These are phyloP conservation scores for Maccullochella peelii DNA, from an alignment of 2,113 vertebrate species.

Conservation along the genomic window DNA sequence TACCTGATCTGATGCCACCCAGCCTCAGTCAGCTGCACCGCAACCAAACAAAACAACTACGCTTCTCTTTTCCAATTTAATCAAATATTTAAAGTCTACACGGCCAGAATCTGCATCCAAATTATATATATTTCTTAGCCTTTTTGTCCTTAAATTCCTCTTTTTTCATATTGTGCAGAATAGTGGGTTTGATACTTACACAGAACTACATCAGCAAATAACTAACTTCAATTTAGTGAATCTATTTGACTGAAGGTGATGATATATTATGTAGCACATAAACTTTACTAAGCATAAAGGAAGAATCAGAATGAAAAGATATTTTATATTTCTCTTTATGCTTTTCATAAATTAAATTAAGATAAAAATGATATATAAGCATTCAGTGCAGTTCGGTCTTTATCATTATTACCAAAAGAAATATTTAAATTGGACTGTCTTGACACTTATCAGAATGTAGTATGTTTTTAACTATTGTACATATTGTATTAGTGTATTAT, in stretches of 20 bases:
- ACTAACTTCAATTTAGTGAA: not conserved
- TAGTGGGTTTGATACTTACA: not conserved
- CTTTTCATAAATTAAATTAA: not conserved
- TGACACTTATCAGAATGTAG: not conserved
- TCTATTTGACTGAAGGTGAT: no score
- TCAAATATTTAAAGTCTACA: slow-evolving; percentile 3
- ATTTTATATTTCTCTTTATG: not conserved
- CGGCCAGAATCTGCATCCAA: not conserved
- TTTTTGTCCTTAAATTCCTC: not conserved
- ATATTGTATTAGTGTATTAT: no score
- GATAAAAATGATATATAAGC: not conserved
- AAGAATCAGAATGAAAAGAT: not conserved
- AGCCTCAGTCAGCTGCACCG: not conserved
- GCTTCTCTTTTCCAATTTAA: not conserved
- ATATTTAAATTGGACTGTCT: no score
- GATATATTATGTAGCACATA: no score
- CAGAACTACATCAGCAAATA: not conserved
- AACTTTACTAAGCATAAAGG: not conserved
- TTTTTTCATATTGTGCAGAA: not conserved
- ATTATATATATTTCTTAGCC: fast-evolving
- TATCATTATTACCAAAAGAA: not conserved
- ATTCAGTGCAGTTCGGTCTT: not conserved
- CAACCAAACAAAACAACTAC: not conserved
- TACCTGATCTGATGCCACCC: slow-evolving; percentile 25
- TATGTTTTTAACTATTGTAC: no score